phyloP scores from a whole-genome alignment of 1,140 invertebrate species.

The Cephus cinctus region DNA sequence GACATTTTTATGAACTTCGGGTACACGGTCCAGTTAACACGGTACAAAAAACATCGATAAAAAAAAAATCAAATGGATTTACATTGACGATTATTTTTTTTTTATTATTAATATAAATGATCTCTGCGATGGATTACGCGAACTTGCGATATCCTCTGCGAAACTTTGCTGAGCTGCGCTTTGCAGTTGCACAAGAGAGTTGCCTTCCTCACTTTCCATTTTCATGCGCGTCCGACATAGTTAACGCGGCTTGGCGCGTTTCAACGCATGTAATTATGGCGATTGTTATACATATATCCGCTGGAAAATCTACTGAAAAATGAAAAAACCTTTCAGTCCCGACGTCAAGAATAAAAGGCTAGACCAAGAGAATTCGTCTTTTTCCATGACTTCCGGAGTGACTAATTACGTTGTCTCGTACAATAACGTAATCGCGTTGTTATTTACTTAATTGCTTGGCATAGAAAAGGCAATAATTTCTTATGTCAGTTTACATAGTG shows the following conservation, averaged over 20 bases:
- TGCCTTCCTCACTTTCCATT: constrained; percentile 50
- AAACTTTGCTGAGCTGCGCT: too few relatives aligned
- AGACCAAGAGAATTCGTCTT: too few relatives aligned
- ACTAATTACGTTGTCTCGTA: constrained; percentile 25
- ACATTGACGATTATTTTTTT: neutral
- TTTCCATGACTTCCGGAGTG: constrained; percentile 8
- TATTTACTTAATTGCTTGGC: constrained; percentile 20
- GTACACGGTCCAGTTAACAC: too few relatives aligned
- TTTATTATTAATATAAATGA: neutral
- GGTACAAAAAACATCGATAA: too few relatives aligned
- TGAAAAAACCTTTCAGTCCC: too few relatives aligned
- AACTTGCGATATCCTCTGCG: too few relatives aligned
- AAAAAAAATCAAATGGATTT: too few relatives aligned
- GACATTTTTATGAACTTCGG: too few relatives aligned
- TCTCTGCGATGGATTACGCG: too few relatives aligned
- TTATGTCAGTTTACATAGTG: too few relatives aligned
- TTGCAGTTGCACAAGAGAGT: constrained; percentile 31
- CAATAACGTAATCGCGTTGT: constrained; percentile 9
- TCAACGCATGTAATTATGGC: constrained; percentile 18
- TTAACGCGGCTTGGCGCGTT: constrained; percentile 16
- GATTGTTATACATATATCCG: constrained; percentile 22
- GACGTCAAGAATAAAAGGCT: too few relatives aligned
- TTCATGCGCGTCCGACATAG: constrained; percentile 35
- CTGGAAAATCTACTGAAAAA: constrained; percentile 25
- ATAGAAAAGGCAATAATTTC: too few relatives aligned